Conservation (phyloP, 2,888 invertebrate genomes). For the Fragum whitleyi region DNA sequence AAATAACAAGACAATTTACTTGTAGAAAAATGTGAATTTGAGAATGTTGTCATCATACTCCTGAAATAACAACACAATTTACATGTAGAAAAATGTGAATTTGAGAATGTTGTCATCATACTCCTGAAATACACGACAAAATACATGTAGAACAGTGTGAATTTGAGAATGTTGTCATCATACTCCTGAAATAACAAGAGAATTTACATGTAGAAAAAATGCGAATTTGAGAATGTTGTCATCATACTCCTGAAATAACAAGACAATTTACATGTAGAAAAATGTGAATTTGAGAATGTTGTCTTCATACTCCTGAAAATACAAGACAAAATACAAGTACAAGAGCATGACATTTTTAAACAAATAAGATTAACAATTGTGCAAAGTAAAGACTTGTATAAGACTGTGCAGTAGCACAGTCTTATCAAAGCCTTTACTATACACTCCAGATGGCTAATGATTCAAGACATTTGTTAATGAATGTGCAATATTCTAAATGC, state of each 20-base stretch:
- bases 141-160: slow-evolving; percentile 59
- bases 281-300: slow-evolving; percentile 44
- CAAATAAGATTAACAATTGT: too few relatives aligned
- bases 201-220: slow-evolving; percentile 55
- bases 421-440: too few relatives aligned
- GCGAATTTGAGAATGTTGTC: slow-evolving; percentile 42
- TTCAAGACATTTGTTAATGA: too few relatives aligned
- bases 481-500: too few relatives aligned
- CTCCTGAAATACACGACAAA: slow-evolving; percentile 63
- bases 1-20: slow-evolving; percentile 48
- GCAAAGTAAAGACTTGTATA: too few relatives aligned
- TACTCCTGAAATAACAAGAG: slow-evolving; percentile 62
- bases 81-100: slow-evolving; percentile 58
- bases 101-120: slow-evolving; percentile 42
- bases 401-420: too few relatives aligned
- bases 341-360: slow-evolving; percentile 61
- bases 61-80: slow-evolving; percentile 53
- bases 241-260: slow-evolving; percentile 62
- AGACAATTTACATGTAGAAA: slow-evolving; percentile 51
- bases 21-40: slow-evolving; percentile 55
- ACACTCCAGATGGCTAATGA: too few relatives aligned
- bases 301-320: slow-evolving; percentile 62
- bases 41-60: slow-evolving; percentile 44
- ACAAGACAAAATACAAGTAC: slow-evolving; percentile 53
- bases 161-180: slow-evolving; percentile 36